phyloP scores from a whole-genome alignment of 2,113 vertebrate genomes.

The cat (Felis catus) region DNA sequence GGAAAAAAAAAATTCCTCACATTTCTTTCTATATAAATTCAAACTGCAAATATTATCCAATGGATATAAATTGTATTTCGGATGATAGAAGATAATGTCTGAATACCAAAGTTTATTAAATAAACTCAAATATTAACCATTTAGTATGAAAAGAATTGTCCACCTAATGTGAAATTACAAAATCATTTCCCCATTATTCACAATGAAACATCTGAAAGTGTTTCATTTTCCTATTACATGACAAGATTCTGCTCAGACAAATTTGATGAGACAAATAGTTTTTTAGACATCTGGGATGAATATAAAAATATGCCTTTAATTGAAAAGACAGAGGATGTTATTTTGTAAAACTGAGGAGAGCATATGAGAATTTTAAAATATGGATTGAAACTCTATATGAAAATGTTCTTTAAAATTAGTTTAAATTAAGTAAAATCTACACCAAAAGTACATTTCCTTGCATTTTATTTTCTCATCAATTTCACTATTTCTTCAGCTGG shows the following conservation, averaged over 20 bases:
- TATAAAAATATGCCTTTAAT: constrained; percentile 5
- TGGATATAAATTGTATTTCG: constrained; percentile 1
- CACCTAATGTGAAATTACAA: background rate
- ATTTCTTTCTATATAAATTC: constrained; percentile 43
- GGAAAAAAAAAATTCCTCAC: background rate
- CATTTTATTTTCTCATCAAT: background rate
- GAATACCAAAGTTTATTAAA: background rate
- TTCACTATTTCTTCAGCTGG: background rate
- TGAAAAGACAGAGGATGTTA: background rate
- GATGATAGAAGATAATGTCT: background rate
- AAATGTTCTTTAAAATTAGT: constrained; percentile 18
- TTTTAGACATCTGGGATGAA: background rate
- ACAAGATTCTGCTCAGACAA: background rate
- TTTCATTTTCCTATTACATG: background rate
- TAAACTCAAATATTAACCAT: constrained; percentile 10
- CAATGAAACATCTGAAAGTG: background rate
- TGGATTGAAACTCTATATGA: background rate
- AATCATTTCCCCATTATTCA: background rate
- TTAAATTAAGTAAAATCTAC: constrained; percentile 11
- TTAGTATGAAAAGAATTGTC: background rate
- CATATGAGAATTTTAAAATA: constrained; percentile 2
- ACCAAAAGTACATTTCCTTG: background rate
- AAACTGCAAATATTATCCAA: background rate
- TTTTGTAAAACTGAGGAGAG: background rate
- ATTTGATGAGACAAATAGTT: background rate